Evolutionary conservation across 2,797 vertebrate species (phyloP).

Genomic region (Phataginus tricuspis): DNA sequence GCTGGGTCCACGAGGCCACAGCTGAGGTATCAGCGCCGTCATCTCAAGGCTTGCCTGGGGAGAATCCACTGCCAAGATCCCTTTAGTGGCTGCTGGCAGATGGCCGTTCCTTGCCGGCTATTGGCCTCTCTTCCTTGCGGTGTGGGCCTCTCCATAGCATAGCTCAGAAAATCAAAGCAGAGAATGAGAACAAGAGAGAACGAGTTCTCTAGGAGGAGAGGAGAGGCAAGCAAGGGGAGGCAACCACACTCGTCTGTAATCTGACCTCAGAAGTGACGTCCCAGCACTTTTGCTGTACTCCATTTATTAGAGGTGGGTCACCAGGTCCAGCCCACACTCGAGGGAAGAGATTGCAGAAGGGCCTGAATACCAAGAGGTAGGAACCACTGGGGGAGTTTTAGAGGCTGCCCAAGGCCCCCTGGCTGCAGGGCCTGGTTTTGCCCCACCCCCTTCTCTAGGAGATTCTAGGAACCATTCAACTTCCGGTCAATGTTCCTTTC

Average conservation of each 20-base stretch:
- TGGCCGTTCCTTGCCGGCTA: background rate
- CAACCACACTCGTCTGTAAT: background rate
- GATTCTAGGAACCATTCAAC: background rate
- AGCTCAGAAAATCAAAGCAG: background rate
- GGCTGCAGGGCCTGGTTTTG: background rate
- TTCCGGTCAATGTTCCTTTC: background rate
- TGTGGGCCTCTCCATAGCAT: background rate
- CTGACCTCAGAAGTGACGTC: no score
- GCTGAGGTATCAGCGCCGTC: background rate
- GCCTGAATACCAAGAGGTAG: background rate
- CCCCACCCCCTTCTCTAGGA: background rate
- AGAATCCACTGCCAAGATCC: background rate
- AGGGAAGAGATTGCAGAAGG: background rate
- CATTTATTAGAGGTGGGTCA: no score
- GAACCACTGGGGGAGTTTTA: background rate
- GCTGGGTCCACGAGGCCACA: background rate
- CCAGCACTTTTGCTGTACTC: no score
- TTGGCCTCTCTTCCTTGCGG: background rate
- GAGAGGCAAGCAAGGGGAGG: background rate
- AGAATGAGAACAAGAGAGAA: background rate
- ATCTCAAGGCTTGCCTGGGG: background rate
- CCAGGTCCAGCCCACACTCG: no score
- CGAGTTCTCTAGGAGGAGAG: background rate
- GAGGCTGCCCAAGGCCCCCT: background rate
- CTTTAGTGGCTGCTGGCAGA: background rate